Evolutionary conservation across 2,888 invertebrate genomes (phyloP), one percentile per base, ranked within the genome.

Genomic region (Xanthorhoe designata): DNA sequence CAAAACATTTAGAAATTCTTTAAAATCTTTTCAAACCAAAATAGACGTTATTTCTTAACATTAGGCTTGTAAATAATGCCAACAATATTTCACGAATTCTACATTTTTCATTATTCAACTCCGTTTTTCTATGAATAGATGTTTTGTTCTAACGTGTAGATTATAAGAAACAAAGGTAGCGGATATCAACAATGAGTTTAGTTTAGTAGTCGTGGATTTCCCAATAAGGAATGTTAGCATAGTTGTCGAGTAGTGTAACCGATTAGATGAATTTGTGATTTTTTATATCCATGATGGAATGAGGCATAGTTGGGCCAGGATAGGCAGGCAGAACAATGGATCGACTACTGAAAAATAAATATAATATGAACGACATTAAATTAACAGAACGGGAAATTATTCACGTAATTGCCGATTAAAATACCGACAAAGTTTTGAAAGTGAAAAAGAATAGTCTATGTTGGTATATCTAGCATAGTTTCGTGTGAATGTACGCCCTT

Each of bases 31-130:
- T 57, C 47, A 6, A 49, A 58, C 13, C n/a, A 50, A 50, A 35
- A 49, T 50, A 50, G 13, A 18, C 38, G 6, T 15, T 45, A 17
- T 47, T 18, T 32, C 29, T 64, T 66, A 53, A 59, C 13, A 50
- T 63, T 53, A 60, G 53, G 76, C 79, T 70, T 79, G 79, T 80
- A 79, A 74, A 76, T 80, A 77, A 57, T 72, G 75, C 78, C 72
- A 72, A 75, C 68, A 55, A 45, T 32, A 60, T 35, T 57, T 38
- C 57, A 54, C 24, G 32, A 35, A 61, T 35, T 38, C 47, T 42
- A 45, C 17, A 55, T 57, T 54, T 58, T 35, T 51, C 35, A 49
- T 52, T 19, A 55, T 19, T 29, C 35, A 29, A 38, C 24, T 49
- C 32, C 15, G 47, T 35, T 61, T 49, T 53, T 49, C 38, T 59